phyloP scores from a whole-genome alignment of 92 coral and sea anemone genomes.

The Paragorgia papillata region DNA sequence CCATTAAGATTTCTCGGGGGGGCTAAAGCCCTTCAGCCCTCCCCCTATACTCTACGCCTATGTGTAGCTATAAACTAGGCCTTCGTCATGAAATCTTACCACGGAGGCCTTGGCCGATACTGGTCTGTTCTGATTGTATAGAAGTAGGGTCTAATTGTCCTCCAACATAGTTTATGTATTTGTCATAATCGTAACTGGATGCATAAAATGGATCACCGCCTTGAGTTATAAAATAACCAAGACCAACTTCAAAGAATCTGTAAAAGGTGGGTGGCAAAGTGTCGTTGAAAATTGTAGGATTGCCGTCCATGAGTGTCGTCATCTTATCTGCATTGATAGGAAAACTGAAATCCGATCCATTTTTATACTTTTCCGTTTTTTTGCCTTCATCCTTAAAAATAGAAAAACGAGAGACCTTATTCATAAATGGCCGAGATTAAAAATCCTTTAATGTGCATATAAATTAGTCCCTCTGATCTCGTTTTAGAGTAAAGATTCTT shows the following conservation, averaged over 20 bases:
- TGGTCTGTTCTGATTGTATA: neutral
- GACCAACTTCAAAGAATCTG: conserved; percentile 86
- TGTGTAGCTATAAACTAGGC: no score
- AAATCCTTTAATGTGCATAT: no score
- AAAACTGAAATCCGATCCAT: conserved; percentile 71
- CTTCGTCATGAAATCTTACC: no score
- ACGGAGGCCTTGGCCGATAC: no score
- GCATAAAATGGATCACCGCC: conserved; percentile 52
- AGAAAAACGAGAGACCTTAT: no score
- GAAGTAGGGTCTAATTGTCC: conserved; percentile 70
- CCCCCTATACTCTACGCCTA: no score
- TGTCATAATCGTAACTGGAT: conserved; percentile 48
- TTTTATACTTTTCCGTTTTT: conserved; percentile 55
- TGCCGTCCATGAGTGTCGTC: conserved; percentile 60
- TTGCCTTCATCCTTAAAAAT: conserved; percentile 62
- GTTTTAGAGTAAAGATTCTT: no score
- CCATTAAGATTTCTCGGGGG: no score
- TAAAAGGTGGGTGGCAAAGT: conserved; percentile 73
- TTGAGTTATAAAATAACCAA: conserved; percentile 73
- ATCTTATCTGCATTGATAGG: conserved; percentile 75
- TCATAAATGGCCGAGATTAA: no score
- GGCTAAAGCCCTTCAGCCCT: no score
- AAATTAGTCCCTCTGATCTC: no score
- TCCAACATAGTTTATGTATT: conserved; percentile 64
- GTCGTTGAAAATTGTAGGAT: conserved; percentile 65